Conservation (phyloP, 2,113 vertebrate species). For the Sturnus vulgaris region DNA sequence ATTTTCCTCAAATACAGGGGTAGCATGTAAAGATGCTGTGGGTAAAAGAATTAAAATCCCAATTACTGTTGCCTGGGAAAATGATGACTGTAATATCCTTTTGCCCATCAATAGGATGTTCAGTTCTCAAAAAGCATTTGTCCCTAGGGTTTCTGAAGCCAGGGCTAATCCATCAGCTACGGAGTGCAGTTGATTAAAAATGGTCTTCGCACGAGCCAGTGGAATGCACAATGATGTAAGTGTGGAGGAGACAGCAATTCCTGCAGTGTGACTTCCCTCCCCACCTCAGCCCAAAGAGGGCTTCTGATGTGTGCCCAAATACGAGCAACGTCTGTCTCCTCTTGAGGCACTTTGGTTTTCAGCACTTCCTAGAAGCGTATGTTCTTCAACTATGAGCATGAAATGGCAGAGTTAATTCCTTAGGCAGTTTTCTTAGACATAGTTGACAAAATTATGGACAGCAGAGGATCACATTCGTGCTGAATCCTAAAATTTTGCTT, state of each 20-base stretch:
- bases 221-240: neutral
- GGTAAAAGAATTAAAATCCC: conserved; percentile 28
- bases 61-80: conserved; percentile 18
- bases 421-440: neutral
- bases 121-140: conserved; percentile 22
- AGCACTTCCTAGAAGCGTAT: neutral
- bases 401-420: neutral
- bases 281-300: neutral
- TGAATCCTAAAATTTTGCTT: neutral
- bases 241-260: neutral
- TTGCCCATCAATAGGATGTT: conserved; percentile 18
- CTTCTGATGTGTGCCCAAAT: neutral
- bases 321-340: neutral
- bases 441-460: neutral
- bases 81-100: conserved; percentile 18
- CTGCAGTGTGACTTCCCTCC: neutral
- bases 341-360: neutral
- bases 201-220: neutral
- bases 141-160: conserved; percentile 28
- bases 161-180: neutral
- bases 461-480: neutral
- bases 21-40: neutral
- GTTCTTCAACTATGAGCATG: neutral
- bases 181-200: neutral
- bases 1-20: neutral